These are phyloP conservation scores for Zootoca vivipara DNA, from an alignment of 2,113 vertebrate species.

Conservation along the genomic window DNA sequence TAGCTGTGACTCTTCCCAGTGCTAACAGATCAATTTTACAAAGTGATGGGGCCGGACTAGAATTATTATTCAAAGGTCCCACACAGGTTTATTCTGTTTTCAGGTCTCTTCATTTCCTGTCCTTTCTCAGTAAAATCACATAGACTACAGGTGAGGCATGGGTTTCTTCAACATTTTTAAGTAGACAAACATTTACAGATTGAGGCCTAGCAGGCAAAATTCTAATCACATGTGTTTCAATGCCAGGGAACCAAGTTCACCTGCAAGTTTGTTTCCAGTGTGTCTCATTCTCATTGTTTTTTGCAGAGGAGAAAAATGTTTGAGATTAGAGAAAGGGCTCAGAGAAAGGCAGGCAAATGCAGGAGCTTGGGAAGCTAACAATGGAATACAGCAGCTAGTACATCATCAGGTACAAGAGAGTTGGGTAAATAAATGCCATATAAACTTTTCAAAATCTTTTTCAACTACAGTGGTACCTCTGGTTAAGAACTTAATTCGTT, in stretches of 20 bases:
- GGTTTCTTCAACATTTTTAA: background rate
- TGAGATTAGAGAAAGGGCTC: background rate
- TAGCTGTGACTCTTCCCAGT: background rate
- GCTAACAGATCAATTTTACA: background rate
- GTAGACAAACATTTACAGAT: background rate
- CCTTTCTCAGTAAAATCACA: background rate
- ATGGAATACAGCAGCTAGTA: background rate
- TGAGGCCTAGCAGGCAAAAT: background rate
- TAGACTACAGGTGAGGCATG: background rate
- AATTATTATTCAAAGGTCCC: background rate
- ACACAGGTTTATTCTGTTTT: background rate
- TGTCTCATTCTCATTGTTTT: background rate
- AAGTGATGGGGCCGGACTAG: background rate
- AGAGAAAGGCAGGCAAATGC: background rate
- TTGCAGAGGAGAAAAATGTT: background rate
- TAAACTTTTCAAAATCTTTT: too few relatives aligned
- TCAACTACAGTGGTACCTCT: too few relatives aligned
- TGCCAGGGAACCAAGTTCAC: background rate
- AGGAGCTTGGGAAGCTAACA: background rate
- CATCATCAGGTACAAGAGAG: background rate
- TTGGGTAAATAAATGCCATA: too few relatives aligned
- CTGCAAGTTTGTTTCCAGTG: background rate
- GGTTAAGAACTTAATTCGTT: too few relatives aligned
- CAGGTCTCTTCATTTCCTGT: background rate
- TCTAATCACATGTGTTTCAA: background rate